Base-by-base conservation (phyloP, 2,797 vertebrate species). In the Sebastes hubbsi region DNA sequence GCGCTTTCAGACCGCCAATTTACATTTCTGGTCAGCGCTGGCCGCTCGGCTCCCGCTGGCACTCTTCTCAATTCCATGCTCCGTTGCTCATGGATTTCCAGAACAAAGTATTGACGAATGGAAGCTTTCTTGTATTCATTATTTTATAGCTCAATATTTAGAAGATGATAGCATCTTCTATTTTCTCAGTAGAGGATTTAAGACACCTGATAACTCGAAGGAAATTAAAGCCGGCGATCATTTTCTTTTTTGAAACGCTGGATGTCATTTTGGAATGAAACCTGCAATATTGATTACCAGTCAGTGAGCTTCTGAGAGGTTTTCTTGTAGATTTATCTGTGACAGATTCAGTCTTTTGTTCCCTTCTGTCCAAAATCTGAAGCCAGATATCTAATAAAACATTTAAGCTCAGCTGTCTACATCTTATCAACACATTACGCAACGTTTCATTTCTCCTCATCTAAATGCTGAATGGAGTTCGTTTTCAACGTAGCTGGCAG, bases 1-100 rank as follows among this genome's bases (percentile, higher is more conserved):
- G 6, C 0, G 54, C 61, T 61, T 73, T 73, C 69, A 87, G 56
- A 83, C 86, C 78, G 9, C 62, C 74, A 70, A 90, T 89, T 91
- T 85, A 75, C 77, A 80, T 88, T 89, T 87, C 72, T 84, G 87
- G 84, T 88, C 81, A 58, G 65, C 6, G 20, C 70, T 80, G 81
- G 78, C 81, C 25, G 38, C 75, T 75, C 13, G 20, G 20, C 79
- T 79, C 81, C 80, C 77, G 61, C 55, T 82, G 83, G 84, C 77
- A 64, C 74, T 75, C 70, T 64, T 89, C 81, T 82, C 81, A 72
- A 56, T 75, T 74, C 88, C 71, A 67, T 9, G 66, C 86, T 84
- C 76, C n/a, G 72, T 24, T 91, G 64, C 80, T 61, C 79, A 59
- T 75, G 49, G 36, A 79, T 90, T 84, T 89, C 30, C 71, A 84